phyloP scores from a whole-genome alignment of 23 tunicate genomes.

The Halocynthia roretzi region DNA sequence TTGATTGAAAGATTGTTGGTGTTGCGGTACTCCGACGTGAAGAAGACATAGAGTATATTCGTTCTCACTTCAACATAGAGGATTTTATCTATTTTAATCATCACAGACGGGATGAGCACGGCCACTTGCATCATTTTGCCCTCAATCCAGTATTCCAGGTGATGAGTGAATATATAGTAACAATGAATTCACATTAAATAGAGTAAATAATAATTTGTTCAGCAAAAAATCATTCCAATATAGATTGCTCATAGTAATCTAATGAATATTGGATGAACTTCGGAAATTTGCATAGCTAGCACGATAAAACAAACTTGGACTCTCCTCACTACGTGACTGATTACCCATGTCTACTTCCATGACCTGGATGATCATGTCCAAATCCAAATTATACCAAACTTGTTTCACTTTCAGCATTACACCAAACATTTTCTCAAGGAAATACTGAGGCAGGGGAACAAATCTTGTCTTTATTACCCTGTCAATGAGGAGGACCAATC shows the following conservation, averaged over 20 bases:
- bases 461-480: slow-evolving; percentile 80
- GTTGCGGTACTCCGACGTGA: slow-evolving; percentile 69
- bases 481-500: slow-evolving; percentile 19
- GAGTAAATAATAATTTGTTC: too few species aligned
- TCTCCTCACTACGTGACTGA: neutral
- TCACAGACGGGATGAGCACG: slow-evolving; percentile 85
- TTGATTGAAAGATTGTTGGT: slow-evolving; percentile 58
- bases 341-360: neutral
- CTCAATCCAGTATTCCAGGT: slow-evolving; percentile 92
- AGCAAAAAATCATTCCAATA: too few species aligned
- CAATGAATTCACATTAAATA: too few species aligned
- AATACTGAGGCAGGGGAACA: slow-evolving; percentile 70
- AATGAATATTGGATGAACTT: neutral
- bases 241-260: neutral
- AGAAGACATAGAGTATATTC: slow-evolving; percentile 74
- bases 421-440: slow-evolving; percentile 86
- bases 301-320: neutral
- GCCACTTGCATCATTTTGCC: slow-evolving; percentile 81
- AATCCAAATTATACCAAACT: neutral
- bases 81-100: slow-evolving; percentile 93
- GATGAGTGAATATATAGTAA: neutral
- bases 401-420: slow-evolving; percentile 49
- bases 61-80: slow-evolving; percentile 85
- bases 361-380: neutral
- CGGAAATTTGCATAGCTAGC: neutral